Percentiles rank a stretch among this genome's conserved stretches.
Evolutionary conservation across 1,140 invertebrate genomes (phyloP).

Genomic region (Calliopsis andreniformis): DNA sequence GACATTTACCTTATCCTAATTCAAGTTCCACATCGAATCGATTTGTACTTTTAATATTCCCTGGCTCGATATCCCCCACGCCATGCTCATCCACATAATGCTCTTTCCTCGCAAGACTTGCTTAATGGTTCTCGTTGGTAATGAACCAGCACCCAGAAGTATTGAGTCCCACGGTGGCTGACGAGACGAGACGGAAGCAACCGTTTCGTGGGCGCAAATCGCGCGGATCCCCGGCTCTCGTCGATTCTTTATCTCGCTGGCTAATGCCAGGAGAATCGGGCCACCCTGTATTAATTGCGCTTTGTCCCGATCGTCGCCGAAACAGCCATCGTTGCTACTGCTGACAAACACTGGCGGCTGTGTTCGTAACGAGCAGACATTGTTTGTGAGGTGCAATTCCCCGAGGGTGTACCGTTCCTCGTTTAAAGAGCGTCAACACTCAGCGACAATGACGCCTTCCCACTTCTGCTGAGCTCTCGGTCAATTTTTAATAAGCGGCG

Average conservation of each 20-base stretch:
- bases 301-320: constrained; percentile 59
- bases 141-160: background rate
- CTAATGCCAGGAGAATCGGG: constrained; percentile 31
- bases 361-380: constrained; percentile 65
- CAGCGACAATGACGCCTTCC: background rate
- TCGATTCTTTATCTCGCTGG: constrained; percentile 35
- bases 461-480: background rate
- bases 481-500: constrained; percentile 33
- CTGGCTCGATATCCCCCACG: background rate
- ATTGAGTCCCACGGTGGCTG: constrained; percentile 20
- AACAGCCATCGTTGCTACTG: constrained; percentile 25
- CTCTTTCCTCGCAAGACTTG: background rate
- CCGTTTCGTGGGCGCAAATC: constrained; percentile 11
- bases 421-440: constrained; percentile 5
- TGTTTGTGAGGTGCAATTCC: constrained; percentile 55
- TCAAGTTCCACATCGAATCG: too few relatives aligned
- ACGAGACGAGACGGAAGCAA: constrained; percentile 33
- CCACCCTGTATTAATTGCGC: constrained; percentile 59
- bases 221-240: background rate
- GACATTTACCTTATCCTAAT: too few relatives aligned
- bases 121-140: constrained; percentile 11
- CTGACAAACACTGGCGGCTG: constrained; percentile 37
- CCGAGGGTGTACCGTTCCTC: background rate
- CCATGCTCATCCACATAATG: background rate
- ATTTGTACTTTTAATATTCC: too few relatives aligned